phyloP scores from a whole-genome alignment of 2,888 invertebrate species.

The Apocheima hispidaria region DNA sequence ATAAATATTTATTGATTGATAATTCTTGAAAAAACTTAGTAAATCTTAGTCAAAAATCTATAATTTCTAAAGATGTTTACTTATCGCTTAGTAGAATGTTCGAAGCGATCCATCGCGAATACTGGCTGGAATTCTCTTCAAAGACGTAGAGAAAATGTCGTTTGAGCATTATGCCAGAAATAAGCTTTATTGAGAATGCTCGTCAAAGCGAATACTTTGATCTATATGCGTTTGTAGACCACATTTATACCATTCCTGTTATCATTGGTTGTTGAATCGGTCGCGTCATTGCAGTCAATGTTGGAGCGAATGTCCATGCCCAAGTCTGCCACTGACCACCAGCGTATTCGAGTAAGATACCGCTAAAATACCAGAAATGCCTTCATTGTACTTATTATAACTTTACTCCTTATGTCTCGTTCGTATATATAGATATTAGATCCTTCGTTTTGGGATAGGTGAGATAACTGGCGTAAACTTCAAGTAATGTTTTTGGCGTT shows the following conservation, averaged over 20 bases:
- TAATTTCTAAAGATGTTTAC: no score
- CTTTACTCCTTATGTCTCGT: neutral
- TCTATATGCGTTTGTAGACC: neutral
- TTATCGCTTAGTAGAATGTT: no score
- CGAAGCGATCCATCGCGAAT: no score
- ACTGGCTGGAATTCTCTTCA: no score
- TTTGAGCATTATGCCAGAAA: no score
- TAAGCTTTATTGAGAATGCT: neutral
- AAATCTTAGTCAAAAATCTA: no score
- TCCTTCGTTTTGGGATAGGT: neutral
- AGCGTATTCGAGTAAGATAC: constrained; percentile 96
- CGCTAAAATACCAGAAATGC: constrained; percentile 60
- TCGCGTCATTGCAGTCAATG: constrained; percentile 92
- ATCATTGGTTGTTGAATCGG: constrained; percentile 53
- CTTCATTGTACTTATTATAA: constrained; percentile 56
- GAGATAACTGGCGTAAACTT: neutral
- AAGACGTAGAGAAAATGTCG: no score
- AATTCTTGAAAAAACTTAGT: no score
- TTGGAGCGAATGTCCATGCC: constrained; percentile 95
- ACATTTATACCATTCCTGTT: constrained; percentile 4
- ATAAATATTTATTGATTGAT: no score
- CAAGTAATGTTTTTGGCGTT: no score
- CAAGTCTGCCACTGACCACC: constrained; percentile 94
- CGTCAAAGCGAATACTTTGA: neutral
- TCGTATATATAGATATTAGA: neutral